phyloP scores from a whole-genome alignment of 2,888 invertebrate species.

The Heliconius sara region DNA sequence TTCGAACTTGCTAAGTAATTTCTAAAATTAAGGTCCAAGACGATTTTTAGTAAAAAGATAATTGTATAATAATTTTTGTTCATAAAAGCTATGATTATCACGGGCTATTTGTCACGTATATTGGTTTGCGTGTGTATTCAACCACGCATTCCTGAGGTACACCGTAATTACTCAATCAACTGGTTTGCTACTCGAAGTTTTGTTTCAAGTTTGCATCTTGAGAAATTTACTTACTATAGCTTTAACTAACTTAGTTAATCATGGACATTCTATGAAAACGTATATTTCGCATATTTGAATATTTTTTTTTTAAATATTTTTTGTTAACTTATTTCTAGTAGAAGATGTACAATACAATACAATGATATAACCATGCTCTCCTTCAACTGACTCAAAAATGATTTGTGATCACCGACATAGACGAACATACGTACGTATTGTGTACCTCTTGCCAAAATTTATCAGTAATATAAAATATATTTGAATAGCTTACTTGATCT shows the following conservation, averaged over 20 bases:
- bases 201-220: conserved; percentile 31
- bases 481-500: background rate
- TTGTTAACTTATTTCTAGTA: background rate
- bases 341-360: no score
- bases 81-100: background rate
- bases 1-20: background rate
- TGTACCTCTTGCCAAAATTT: background rate
- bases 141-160: conserved; percentile 55
- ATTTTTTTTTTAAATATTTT: background rate
- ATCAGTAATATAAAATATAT: background rate
- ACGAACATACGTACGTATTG: background rate
- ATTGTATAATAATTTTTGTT: background rate
- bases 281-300: background rate
- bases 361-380: background rate
- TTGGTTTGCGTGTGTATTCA: conserved; percentile 18
- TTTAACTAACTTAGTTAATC: conserved; percentile 1
- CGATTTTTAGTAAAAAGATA: background rate
- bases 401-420: background rate
- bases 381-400: background rate
- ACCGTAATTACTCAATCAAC: conserved; percentile 70
- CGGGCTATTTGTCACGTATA: conserved; percentile 19
- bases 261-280: background rate
- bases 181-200: conserved; percentile 46
- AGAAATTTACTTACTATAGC: background rate
- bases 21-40: background rate